Base-by-base conservation (phyloP, 2,888 invertebrate species). In the Laothoe populi region DNA sequence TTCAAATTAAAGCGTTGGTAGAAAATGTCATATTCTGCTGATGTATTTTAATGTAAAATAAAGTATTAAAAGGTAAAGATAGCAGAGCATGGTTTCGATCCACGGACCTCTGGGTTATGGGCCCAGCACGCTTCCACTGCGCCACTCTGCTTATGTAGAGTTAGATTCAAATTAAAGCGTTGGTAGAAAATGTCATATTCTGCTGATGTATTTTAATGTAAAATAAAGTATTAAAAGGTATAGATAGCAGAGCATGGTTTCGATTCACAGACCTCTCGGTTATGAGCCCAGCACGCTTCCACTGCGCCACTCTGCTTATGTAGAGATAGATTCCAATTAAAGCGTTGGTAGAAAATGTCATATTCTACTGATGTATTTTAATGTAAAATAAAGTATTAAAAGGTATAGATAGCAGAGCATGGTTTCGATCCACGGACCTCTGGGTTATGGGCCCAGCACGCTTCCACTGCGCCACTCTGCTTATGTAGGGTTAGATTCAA, bases 251-350 rank as follows among this genome's bases (percentile, higher is more conserved):
- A 95, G 95, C 95, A 94, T 96, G 95, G 96, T 96, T 96, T 96
- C 96, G 95, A 96, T 96, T 96, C 95, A 96, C 96, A 96, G 96
- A 96, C 95, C 96, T 96, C 96, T 96, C 96, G 96, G 95, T 96
- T 96, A 96, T 96, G 95, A 95, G 95, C 95, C 95, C 95, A 95
- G 95, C 95, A 95, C 95, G 95, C 95, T 95, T 95, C 95, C 95
- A 95, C 95, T 95, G 95, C 96, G 95, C 95, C 95, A 95, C 95
- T 95, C 95, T 95, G 95, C 95, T 95, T 64, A 7, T 38, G 46
- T 45, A 11, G 24, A 13, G 8, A 21, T 16, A n/a, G n/a, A n/a
- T n/a, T n/a, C n/a, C n/a, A n/a, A n/a, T n/a, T n/a, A n/a, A n/a
- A n/a, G n/a, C n/a, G n/a, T n/a, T n/a, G n/a, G n/a, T n/a, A n/a